A percentile compares a stretch with the other conserved stretches of the same genome.
These are phyloP conservation scores for Onchidella celtica DNA, from an alignment of 2,888 invertebrate genomes.

Conservation along the genomic window DNA sequence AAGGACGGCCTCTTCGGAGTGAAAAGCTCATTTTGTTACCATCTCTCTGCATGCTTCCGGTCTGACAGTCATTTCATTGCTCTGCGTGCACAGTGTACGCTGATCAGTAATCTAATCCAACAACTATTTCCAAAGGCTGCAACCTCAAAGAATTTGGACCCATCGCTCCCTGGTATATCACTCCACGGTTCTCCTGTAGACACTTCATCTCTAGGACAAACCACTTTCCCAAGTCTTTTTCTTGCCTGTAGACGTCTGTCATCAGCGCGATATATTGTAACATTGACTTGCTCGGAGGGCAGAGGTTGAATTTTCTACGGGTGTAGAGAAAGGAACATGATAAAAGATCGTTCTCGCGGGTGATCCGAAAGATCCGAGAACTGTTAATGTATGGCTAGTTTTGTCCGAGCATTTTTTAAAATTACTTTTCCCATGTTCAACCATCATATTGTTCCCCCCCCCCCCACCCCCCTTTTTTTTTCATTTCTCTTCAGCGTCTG, in stretches of 20 bases:
- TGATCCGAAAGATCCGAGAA: no score
- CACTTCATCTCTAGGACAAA: neutral
- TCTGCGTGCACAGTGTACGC: neutral
- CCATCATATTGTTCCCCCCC: no score
- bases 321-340: neutral
- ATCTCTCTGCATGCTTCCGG: neutral
- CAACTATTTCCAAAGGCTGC: neutral
- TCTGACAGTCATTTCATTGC: neutral
- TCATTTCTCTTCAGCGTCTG: no score
- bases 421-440: no score
- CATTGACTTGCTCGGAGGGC: no score
- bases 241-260: neutral
- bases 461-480: no score
- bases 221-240: neutral
- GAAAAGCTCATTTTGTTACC: neutral
- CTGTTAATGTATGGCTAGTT: no score
- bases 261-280: neutral
- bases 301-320: neutral
- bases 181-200: neutral
- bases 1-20: no score
- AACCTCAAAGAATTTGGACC: neutral
- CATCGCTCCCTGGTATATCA: neutral
- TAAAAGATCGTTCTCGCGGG: neutral
- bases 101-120: neutral
- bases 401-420: no score